Conservation (phyloP, 2,888 invertebrate genomes). For the Drosophila kuntzei region DNA sequence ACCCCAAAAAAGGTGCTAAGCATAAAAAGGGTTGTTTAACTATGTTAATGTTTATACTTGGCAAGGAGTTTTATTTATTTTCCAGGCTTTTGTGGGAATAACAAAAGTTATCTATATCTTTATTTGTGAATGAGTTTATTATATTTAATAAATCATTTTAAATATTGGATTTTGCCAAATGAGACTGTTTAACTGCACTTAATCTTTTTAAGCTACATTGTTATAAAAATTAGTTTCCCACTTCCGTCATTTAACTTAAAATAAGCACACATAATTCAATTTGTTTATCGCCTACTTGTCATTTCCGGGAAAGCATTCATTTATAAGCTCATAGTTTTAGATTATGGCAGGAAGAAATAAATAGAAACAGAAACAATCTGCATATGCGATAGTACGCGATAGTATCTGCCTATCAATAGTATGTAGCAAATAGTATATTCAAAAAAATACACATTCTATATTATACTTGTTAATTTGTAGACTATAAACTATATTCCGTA, state of each 20-base stretch:
- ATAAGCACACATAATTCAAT: slow-evolving; percentile 17
- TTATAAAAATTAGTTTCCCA: slow-evolving; percentile 1
- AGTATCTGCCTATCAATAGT: too few species aligned
- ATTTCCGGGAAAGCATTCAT: slow-evolving; percentile 21
- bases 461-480: too few species aligned
- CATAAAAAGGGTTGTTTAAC: slow-evolving; percentile 29
- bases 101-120: neutral
- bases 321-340: slow-evolving; percentile 1
- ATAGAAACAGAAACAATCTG: neutral
- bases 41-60: neutral
- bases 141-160: slow-evolving; percentile 6
- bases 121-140: neutral
- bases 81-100: neutral
- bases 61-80: neutral
- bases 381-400: too few species aligned
- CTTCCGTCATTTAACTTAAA: slow-evolving; percentile 13
- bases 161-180: neutral
- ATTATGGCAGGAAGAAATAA: neutral
- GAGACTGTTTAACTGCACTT: neutral
- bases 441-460: too few species aligned
- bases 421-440: too few species aligned
- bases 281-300: slow-evolving; percentile 15
- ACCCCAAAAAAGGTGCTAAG: neutral
- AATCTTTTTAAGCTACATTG: slow-evolving; percentile 9
- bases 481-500: too few species aligned